A percentile compares a stretch with the other conserved stretches of the same genome.
Conservation (phyloP, 2,888 invertebrate genomes). For the Heteromurus nitidus region DNA sequence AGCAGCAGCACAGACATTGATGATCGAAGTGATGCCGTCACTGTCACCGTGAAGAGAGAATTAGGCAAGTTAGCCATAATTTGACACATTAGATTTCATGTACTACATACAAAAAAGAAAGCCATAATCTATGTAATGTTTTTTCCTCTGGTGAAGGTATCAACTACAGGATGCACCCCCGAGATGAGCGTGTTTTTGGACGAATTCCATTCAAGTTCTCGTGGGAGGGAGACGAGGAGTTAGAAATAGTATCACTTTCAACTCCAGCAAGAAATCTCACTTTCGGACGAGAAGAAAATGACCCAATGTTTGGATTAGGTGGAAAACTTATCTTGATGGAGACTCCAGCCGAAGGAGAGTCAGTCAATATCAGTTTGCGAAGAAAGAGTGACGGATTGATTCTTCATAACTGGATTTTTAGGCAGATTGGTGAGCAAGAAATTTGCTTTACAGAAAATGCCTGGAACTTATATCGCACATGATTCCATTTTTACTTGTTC, state of each 20-base stretch:
- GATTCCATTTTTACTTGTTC: no score
- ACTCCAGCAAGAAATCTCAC: constrained; percentile 30
- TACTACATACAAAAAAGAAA: no score
- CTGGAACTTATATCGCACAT: no score
- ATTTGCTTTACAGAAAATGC: no score
- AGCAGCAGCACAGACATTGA: constrained; percentile 58
- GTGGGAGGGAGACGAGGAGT: constrained; percentile 66
- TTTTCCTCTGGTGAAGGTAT: no score
- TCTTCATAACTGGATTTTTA: constrained; percentile 50
- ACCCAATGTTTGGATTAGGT: constrained; percentile 36
- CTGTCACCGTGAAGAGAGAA: constrained; percentile 35
- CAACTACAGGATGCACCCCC: constrained; percentile 31
- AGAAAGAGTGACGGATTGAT: constrained; percentile 38
- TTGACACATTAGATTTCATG: no score
- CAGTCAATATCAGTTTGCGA: constrained; percentile 37
- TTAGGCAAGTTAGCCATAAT: constrained; percentile 28
- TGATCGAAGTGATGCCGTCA: constrained; percentile 58
- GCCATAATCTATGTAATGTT: no score
- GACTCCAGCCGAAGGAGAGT: constrained; percentile 36
- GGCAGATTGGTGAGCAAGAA: constrained; percentile 47
- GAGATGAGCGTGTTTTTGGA: constrained; percentile 36
- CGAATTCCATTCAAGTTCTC: constrained; percentile 49
- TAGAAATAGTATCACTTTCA: constrained; percentile 36
- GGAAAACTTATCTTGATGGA: constrained; percentile 41
- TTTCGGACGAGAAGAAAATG: constrained; percentile 34